Evolutionary conservation across 2,797 vertebrate genomes (phyloP).

Genomic region (Leuciscus waleckii): DNA sequence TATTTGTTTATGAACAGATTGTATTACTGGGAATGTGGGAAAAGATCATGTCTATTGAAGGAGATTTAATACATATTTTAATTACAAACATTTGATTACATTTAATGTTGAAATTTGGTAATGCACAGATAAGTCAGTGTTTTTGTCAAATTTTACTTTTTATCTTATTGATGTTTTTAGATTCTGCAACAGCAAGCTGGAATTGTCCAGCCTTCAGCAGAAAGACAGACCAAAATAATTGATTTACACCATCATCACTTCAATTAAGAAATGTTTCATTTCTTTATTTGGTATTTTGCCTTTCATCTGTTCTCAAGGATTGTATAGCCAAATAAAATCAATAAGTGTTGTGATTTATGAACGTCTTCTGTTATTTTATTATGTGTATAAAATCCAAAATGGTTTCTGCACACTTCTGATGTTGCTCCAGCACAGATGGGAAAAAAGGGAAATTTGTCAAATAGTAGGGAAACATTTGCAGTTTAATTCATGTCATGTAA

Average conservation of each 20-base stretch:
- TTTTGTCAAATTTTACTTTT: not conserved
- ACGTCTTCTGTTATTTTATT: not conserved
- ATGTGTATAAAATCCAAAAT: not conserved
- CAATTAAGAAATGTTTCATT: not conserved
- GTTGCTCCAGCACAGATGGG: not conserved
- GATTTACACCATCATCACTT: slow-evolving; percentile 1
- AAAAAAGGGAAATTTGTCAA: not conserved
- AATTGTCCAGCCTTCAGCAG: not conserved
- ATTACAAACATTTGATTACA: slow-evolving; percentile 22
- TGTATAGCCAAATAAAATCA: slow-evolving; percentile 26
- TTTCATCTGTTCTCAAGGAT: slow-evolving; percentile 37
- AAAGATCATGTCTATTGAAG: not conserved
- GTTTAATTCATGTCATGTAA: not conserved
- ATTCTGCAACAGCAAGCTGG: not conserved
- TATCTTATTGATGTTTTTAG: not conserved
- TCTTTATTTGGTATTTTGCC: slow-evolving; percentile 10
- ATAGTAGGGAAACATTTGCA: not conserved
- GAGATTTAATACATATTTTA: not conserved
- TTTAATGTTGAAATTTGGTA: slow-evolving; percentile 4
- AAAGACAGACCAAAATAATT: not conserved
- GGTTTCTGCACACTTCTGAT: not conserved
- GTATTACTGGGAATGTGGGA: not conserved
- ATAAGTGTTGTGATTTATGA: slow-evolving; percentile 28
- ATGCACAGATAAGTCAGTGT: not conserved
- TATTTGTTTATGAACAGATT: slow-evolving; percentile 9